Evolutionary conservation across 2,113 vertebrate genomes (phyloP), one percentile per base, ranked within the genome.

Genomic region (Centrocercus urophasianus): DNA sequence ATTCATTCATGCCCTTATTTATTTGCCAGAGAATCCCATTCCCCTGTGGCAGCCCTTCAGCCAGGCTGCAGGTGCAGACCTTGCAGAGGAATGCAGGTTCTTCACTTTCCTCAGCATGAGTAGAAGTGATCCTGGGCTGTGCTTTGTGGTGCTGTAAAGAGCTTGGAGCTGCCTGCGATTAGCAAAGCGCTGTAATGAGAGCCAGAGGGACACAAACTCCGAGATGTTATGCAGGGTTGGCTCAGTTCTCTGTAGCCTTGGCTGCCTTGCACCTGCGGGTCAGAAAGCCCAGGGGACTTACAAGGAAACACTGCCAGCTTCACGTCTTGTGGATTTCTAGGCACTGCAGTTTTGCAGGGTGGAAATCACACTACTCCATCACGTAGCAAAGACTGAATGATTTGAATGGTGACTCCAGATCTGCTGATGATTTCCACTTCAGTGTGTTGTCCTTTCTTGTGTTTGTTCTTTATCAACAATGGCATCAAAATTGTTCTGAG

Each of bases 311-410:
- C 7, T 60, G n/a, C 67, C 70, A 75, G 48, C 14, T 59, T 42
- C 28, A 5, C 2, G 1, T 27, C 57, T 20, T 8, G 21, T 36
- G n/a, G n/a, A 6, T 70, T 70, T 25, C 61, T 75, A 6, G 1
- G 13, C 32, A 8, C 16, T 90, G 56, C 36, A 28, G 7, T 50
- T 88, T 36, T 70, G 8, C 61, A 47, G 42, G 25, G 25, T 75
- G 30, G n/a, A 47, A 78, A 3, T 48, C 5, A 0, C 0, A 2
- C 38, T n/a, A 14, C 57, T 16, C 1, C 2, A 2, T 2, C 4
- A 2, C 22, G 22, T 7, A 42, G 22, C 24, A 32, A 45, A 71
- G 64, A 52, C 30, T 25, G 7, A 1, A 2, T 36, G 70, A 38
- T n/a, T 71, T 30, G n/a, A 30, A 28, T 13, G 54, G 73, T 60